A percentile compares a stretch with the other conserved stretches of the same genome.
These are phyloP conservation scores for Lepeophtheirus salmonis DNA, from an alignment of 1,140 invertebrate species.

Conservation along the genomic window DNA sequence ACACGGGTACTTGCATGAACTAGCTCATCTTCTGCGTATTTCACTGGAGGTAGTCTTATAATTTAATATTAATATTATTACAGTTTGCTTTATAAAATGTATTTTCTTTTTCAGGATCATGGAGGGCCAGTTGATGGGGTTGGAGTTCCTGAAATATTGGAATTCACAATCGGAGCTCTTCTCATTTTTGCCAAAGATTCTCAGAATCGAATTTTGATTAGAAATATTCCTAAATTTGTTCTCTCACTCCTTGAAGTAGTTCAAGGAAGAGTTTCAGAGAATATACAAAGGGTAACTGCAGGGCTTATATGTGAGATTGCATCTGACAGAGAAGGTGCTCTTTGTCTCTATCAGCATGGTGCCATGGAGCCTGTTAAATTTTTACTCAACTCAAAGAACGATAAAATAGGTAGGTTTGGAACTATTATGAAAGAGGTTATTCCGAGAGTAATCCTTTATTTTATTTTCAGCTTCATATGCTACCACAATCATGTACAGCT, in stretches of 20 bases:
- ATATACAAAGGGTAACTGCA: conserved; percentile 87
- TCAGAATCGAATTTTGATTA: conserved; percentile 74
- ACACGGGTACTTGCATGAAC: conserved; percentile 76
- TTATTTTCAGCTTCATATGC: conserved; percentile 68
- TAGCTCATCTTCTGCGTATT: conserved; percentile 56
- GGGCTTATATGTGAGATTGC: conserved; percentile 89
- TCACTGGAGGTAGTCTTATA: conserved; percentile 19
- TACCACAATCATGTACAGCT: conserved; percentile 87
- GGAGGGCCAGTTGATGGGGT: conserved; percentile 59
- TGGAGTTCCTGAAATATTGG: conserved; percentile 93
- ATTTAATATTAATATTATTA: not conserved
- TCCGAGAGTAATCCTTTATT: not conserved
- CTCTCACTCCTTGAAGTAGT: conserved; percentile 70
- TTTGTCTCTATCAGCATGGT: conserved; percentile 88
- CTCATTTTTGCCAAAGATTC: conserved; percentile 85
- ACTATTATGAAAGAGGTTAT: not conserved
- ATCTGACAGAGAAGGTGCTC: conserved; percentile 85
- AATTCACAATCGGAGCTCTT: conserved; percentile 89
- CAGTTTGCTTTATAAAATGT: conserved; percentile 27
- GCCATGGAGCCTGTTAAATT: conserved; percentile 87
- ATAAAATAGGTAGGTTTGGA: conserved; percentile 51
- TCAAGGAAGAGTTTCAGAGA: conserved; percentile 89
- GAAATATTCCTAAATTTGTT: conserved; percentile 65
- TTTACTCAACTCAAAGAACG: conserved; percentile 77
- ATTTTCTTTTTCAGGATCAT: conserved; percentile 19